Evolutionary conservation across 92 coral and sea anemone species (phyloP).

Genomic region (Palythoa caribaeorum): DNA sequence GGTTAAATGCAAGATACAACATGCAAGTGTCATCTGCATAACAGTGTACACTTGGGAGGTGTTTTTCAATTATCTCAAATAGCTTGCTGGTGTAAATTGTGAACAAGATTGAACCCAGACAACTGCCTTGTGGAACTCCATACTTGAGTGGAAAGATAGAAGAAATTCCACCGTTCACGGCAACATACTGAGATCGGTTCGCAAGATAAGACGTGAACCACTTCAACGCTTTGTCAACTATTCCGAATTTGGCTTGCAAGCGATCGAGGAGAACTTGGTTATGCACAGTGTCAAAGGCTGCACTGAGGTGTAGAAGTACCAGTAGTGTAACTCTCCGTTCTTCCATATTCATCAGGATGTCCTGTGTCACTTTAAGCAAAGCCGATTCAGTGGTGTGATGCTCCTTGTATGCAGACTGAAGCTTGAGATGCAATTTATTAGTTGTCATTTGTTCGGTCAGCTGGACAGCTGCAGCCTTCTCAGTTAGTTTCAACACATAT

Average conservation of each 20-base stretch:
- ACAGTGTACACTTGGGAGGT: background rate
- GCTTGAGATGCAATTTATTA: background rate
- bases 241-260: background rate
- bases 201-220: conserved; percentile 61
- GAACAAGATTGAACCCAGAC: background rate
- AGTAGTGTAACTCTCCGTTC: conserved; percentile 21
- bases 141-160: conserved; percentile 28
- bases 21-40: background rate
- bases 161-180: conserved; percentile 48
- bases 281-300: conserved; percentile 30
- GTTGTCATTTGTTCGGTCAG: background rate
- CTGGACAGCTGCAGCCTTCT: no score
- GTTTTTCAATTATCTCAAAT: conserved; percentile 28
- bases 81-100: background rate
- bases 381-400: background rate
- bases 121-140: conserved; percentile 33
- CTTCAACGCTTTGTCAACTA: conserved; percentile 38
- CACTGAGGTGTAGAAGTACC: conserved; percentile 35
- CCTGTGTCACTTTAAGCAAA: background rate
- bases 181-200: conserved; percentile 40
- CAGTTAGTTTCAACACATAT: no score
- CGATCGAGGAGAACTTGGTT: conserved; percentile 13
- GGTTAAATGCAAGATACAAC: conserved; percentile 34
- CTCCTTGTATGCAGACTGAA: background rate
- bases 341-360: background rate